Conservation (phyloP, 2,888 invertebrate genomes). For the Ornithoptera alexandrae region DNA sequence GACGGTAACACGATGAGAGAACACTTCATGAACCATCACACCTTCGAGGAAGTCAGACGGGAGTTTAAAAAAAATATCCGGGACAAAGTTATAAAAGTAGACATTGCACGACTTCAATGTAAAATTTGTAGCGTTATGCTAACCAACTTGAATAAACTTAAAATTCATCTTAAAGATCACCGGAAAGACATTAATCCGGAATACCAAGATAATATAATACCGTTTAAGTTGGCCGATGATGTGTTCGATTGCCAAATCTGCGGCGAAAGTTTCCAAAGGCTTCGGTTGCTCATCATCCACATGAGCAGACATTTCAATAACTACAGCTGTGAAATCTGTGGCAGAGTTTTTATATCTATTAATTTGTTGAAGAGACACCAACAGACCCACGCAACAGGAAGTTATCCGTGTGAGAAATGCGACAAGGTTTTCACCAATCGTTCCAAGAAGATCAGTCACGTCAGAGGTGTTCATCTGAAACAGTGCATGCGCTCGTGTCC, state of each 20-base stretch:
- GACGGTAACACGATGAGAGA: constrained; percentile 48
- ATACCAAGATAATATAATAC: constrained; percentile 59
- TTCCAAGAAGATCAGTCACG: constrained; percentile 53
- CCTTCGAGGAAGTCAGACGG: constrained; percentile 45
- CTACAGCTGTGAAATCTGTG: constrained; percentile 65
- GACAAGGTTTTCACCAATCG: constrained; percentile 61
- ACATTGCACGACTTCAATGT: constrained; percentile 55
- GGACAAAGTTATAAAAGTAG: constrained; percentile 59
- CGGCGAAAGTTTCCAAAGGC: constrained; percentile 50
- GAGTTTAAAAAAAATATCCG: constrained; percentile 50
- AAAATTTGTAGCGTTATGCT: constrained; percentile 49
- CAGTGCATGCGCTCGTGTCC: constrained; percentile 55
- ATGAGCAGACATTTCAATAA: constrained; percentile 70
- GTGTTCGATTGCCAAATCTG: constrained; percentile 61
- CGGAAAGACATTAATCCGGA: constrained; percentile 49
- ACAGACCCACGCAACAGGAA: constrained; percentile 55
- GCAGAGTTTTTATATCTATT: constrained; percentile 55
- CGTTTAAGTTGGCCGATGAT: constrained; percentile 55
- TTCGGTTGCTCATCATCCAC: constrained; percentile 59
- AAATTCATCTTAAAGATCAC: constrained; percentile 55
- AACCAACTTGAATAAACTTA: constrained; percentile 46
- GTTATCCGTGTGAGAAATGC: constrained; percentile 61
- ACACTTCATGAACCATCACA: constrained; percentile 48
- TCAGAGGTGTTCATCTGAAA: constrained; percentile 60
- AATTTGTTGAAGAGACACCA: constrained; percentile 53